Evolutionary conservation across 2,888 invertebrate genomes (phyloP).

Genomic region (Meiosimyza decipiens): DNA sequence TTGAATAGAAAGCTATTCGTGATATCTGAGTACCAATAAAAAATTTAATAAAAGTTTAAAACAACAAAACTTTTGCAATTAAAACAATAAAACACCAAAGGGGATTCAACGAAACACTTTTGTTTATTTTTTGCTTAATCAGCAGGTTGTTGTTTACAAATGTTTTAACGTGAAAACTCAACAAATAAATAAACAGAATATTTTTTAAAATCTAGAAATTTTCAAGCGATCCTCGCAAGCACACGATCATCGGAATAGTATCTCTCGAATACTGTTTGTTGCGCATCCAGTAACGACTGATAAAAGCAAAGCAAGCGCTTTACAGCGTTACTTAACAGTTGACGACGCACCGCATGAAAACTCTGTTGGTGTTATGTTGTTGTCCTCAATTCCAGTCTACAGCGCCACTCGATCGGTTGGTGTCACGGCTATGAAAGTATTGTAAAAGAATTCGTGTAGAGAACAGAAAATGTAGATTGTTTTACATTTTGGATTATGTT

Average conservation of each 20-base stretch:
- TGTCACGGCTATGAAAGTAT: too few species aligned
- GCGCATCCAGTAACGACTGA: constrained; percentile 7
- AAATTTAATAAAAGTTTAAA: too few species aligned
- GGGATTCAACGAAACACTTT: constrained; percentile 1
- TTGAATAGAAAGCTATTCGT: neutral
- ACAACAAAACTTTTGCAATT: too few species aligned
- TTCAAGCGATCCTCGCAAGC: constrained; percentile 7
- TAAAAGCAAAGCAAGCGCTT: neutral
- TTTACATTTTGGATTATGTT: too few species aligned
- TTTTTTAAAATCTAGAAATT: constrained; percentile 2
- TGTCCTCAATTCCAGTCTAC: too few species aligned
- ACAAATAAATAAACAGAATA: constrained; percentile 6
- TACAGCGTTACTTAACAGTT: neutral
- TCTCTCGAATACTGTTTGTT: constrained; percentile 28
- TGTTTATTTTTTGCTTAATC: constrained; percentile 21
- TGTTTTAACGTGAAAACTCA: constrained; percentile 12
- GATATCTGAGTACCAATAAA: neutral
- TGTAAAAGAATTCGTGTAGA: too few species aligned
- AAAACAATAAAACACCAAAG: neutral
- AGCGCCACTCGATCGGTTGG: too few species aligned
- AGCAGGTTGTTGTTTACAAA: constrained; percentile 35
- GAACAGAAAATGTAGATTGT: too few species aligned
- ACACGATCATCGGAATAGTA: constrained; percentile 17
- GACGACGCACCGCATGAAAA: neutral
- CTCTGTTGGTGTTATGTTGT: too few species aligned